Evolutionary conservation across 2,888 invertebrate genomes (phyloP).

Genomic region (Hyles lineata): DNA sequence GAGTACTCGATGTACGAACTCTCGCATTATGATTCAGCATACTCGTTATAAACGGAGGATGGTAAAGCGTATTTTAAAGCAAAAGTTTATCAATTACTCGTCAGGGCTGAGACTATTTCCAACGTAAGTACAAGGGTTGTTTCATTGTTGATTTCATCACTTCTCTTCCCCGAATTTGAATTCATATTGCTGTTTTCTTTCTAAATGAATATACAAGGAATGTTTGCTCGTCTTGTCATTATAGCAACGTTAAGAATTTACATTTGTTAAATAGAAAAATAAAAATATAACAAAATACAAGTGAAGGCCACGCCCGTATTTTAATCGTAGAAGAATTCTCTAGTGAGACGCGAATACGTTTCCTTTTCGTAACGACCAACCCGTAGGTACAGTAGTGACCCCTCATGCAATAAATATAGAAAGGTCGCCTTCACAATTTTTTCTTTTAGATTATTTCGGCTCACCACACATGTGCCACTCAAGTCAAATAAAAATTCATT

Average conservation of each 20-base stretch:
- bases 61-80: neutral
- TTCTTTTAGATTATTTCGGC: neutral
- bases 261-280: constrained; percentile 11
- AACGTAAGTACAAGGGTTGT: neutral
- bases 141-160: neutral
- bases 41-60: constrained; percentile 11
- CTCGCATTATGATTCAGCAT: neutral
- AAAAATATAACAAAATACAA: constrained; percentile 2
- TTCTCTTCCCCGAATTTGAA: neutral
- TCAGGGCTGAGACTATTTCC: neutral
- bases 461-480: neutral
- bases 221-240: neutral
- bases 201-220: neutral
- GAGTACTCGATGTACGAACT: constrained; percentile 9
- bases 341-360: constrained; percentile 1
- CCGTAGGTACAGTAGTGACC: constrained; percentile 7
- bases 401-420: constrained; percentile 15
- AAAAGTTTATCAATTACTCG: constrained; percentile 3
- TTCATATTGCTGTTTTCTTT: neutral
- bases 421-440: neutral
- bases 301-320: neutral
- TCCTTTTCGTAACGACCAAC: constrained; percentile 12
- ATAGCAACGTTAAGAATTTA: neutral
- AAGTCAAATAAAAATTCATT: constrained; percentile 9
- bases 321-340: constrained; percentile 24